Evolutionary conservation across 2,888 invertebrate genomes (phyloP), one percentile per base, ranked within the genome.

Genomic region (Theretra japonica): DNA sequence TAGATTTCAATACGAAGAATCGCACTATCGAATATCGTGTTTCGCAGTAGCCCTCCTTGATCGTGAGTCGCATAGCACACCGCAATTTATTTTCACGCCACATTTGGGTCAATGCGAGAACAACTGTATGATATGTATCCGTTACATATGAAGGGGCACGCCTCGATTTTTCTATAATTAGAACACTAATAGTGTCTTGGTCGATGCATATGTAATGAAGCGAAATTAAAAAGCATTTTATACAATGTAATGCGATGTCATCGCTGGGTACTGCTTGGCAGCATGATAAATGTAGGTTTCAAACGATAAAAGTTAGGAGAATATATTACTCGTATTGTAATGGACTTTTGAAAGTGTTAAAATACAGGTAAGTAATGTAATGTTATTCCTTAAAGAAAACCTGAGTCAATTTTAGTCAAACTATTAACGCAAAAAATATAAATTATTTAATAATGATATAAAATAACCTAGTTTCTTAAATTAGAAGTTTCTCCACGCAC

Each of bases 71-170:
- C 23, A 71, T 71, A 71, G 70, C 33, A 30, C 70, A 71, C 62
- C 70, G 65, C 70, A 81, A 86, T 91, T 89, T 89, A 90, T 92
- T 90, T 90, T 88, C 85, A 86, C 86, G 80, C 84, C 79, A 86
- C 85, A 93, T 91, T 92, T 94, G 82, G 94, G 94, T 94, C 94
- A 94, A 91, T 94, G 93, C 88, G 80, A 89, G 81, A 81, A 77
- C 81, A 80, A 70, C 75, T 53, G 71, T 71, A 69, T 72, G 70
- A 68, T 69, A 74, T 81, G 75, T 82, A 81, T 82, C 80, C 75
- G 80, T 83, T 86, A 83, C 82, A 86, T 82, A 86, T 82, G 80
- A 83, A 84, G 83, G 82, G 86, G 86, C 88, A 87, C 86, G 81
- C 86, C 87, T 86, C 81, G 86, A 78, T 84, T 81, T 84, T 80